These are phyloP conservation scores for Nomada fabriciana DNA, from an alignment of 2,888 invertebrate genomes.

Conservation along the genomic window DNA sequence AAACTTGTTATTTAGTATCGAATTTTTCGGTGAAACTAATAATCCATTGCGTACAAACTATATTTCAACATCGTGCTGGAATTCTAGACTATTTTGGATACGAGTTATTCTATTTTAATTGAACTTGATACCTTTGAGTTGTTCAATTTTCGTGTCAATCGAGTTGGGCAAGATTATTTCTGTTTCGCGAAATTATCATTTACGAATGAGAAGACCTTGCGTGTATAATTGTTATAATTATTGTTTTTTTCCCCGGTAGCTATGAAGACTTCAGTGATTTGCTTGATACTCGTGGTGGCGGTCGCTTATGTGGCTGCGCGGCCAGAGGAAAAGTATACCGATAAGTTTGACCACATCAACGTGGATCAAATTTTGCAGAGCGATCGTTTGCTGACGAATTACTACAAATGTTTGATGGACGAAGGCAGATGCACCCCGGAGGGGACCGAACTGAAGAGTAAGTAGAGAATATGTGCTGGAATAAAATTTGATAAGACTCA, in stretches of 20 bases:
- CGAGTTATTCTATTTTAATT: no score
- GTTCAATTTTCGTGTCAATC: neutral
- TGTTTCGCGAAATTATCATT: neutral
- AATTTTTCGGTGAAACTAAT: neutral
- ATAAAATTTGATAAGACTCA: neutral
- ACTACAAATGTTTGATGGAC: constrained; percentile 88
- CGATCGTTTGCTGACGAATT: constrained; percentile 87
- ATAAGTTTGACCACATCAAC: constrained; percentile 89
- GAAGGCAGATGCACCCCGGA: constrained; percentile 89
- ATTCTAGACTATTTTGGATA: no score
- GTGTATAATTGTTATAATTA: neutral
- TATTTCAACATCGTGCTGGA: no score
- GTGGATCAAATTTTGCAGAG: constrained; percentile 88
- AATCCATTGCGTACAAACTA: no score
- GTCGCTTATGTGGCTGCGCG: constrained; percentile 64
- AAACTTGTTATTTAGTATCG: neutral
- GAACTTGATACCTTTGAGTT: neutral
- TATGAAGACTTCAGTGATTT: constrained; percentile 75
- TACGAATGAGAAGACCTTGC: neutral
- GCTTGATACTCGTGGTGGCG: constrained; percentile 68
- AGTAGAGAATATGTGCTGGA: constrained; percentile 71
- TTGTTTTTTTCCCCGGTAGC: constrained; percentile 28
- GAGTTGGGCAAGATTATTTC: neutral
- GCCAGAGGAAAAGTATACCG: constrained; percentile 85
- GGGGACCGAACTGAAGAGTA: constrained; percentile 89